Evolutionary conservation across 2,888 invertebrate genomes (phyloP), one percentile per base, ranked within the genome.

Genomic region (Laspeyria flexula): DNA sequence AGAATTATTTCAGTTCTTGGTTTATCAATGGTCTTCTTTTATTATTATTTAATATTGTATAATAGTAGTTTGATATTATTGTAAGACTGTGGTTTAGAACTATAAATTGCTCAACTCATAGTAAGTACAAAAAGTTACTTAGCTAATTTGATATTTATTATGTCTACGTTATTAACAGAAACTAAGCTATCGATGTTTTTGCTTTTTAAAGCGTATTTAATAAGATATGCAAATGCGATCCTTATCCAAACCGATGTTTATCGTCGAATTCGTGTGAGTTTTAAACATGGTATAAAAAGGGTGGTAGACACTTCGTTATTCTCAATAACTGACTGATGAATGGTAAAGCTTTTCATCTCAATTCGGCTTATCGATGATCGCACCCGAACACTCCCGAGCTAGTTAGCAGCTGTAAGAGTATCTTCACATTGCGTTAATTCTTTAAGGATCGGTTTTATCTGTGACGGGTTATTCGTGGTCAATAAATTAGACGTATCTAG

Each of bases 271-370:
- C 81, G 79, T 81, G 80, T 79, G 79, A 82, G 75, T 84, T 85
- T 86, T 83, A 81, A 77, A 69, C 73, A 76, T 74, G 77, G 71
- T 73, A 79, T 75, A 85, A 83, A 85, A 83, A 81, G 78, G 83
- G 80, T 75, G 73, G 77, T 60, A 78, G 77, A 79, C 77, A 76
- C 77, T 81, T 86, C 85, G 85, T 89, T 88, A 87, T 85, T 84
- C 70, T 70, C 79, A 77, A 74, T 90, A 90, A 92, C 83, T 89
- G 91, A 92, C 90, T 89, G 90, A 90, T 91, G 90, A 91, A 91
- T 91, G 84, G 88, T 83, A 71, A 75, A 77, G 74, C 80, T 79
- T 86, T 85, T 83, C 85, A 81, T 87, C 90, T 91, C 89, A 90
- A 90, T 91, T 90, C 83, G 88, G 90, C 79, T 88, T 92, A 91